phyloP scores from a whole-genome alignment of 2,888 invertebrate genomes.

The Pogonocherus hispidulus region DNA sequence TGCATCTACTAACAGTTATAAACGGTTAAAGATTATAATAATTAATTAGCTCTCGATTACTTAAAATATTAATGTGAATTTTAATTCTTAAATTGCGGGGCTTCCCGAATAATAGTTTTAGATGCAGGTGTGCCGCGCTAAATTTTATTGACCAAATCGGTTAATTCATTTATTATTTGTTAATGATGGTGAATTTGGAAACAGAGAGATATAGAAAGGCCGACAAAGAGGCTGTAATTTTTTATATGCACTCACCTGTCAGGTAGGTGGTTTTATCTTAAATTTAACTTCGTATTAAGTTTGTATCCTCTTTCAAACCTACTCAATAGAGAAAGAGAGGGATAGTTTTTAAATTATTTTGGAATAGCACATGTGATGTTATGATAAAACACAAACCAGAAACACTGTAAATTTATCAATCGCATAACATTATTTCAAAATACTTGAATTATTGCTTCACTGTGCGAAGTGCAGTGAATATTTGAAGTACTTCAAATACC shows the following conservation, averaged over 20 bases:
- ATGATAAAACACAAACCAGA: too few relatives aligned
- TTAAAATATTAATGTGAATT: neutral
- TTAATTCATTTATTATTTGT: neutral
- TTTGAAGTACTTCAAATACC: too few relatives aligned
- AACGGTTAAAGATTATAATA: too few relatives aligned
- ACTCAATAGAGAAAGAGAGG: neutral
- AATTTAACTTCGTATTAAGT: neutral
- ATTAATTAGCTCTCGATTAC: too few relatives aligned
- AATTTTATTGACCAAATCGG: conserved; percentile 4
- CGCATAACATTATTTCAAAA: too few relatives aligned
- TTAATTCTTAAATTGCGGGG: neutral
- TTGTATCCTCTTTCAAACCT: too few relatives aligned
- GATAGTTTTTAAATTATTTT: too few relatives aligned
- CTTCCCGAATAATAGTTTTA: neutral
- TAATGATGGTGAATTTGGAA: neutral
- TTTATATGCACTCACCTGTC: neutral
- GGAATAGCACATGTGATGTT: too few relatives aligned
- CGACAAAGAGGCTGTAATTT: neutral
- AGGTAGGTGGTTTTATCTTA: neutral
- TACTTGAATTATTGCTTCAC: too few relatives aligned
- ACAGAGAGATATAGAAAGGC: neutral
- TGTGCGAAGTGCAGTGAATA: too few relatives aligned
- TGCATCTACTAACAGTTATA: neutral
- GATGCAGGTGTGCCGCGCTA: neutral
- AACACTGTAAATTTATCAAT: too few relatives aligned